Evolutionary conservation across 2,797 vertebrate species (phyloP).

Genomic region (Sebastes alutus): DNA sequence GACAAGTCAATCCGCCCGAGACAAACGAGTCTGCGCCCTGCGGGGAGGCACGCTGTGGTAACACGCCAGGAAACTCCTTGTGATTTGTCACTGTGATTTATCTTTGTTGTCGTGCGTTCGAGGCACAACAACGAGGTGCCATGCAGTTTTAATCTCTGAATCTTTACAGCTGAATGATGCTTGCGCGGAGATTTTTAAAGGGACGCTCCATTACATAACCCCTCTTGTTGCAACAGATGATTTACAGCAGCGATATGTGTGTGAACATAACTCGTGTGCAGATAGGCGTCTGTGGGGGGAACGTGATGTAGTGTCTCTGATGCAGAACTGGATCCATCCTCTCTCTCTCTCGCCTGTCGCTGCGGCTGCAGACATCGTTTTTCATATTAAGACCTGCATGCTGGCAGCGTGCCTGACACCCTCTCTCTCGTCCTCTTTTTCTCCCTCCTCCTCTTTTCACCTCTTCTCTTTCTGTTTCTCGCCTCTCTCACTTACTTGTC

Average conservation of each 20-base stretch:
- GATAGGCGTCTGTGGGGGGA: constrained; percentile 1
- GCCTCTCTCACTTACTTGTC: constrained; percentile 13
- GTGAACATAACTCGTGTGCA: constrained; percentile 10
- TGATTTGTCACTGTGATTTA: constrained; percentile 37
- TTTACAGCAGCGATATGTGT: constrained; percentile 31
- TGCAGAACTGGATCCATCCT: constrained; percentile 41
- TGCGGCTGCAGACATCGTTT: constrained; percentile 66
- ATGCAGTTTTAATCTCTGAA: constrained; percentile 7
- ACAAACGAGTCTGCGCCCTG: neutral
- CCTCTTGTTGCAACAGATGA: constrained; percentile 37
- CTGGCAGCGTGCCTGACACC: constrained; percentile 64
- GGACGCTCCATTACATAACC: constrained; percentile 36
- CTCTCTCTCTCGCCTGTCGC: constrained; percentile 1
- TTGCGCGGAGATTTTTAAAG: neutral
- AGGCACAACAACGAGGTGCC: constrained; percentile 14
- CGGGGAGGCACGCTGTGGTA: neutral
- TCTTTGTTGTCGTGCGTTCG: neutral
- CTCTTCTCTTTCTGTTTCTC: neutral
- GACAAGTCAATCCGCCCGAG: constrained; percentile 34
- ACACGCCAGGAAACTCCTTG: neutral
- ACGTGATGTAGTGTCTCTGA: constrained; percentile 29
- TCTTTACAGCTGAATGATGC: constrained; percentile 9
- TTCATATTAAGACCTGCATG: constrained; percentile 64
- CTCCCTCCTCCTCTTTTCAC: constrained; percentile 1
- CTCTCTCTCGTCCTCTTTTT: constrained; percentile 19